A percentile compares a stretch with the other conserved stretches of the same genome.
Conservation (phyloP, 2,113 vertebrate species). For the Pygoscelis adeliae region DNA sequence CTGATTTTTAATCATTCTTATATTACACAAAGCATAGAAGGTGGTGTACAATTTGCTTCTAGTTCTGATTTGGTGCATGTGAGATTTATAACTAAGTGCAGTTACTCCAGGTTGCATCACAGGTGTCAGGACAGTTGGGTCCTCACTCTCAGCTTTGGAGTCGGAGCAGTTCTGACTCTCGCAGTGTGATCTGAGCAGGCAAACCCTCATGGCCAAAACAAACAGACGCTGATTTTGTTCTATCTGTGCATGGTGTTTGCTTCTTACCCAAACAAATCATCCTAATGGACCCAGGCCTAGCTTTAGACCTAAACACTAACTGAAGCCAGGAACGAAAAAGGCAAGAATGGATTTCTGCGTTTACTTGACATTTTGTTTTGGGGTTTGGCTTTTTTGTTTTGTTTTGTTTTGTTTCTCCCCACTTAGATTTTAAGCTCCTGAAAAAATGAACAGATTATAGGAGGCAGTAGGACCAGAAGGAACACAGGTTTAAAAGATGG, state of each 20-base stretch:
- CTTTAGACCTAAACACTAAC: not conserved
- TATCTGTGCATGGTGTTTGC: not conserved
- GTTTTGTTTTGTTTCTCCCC: not conserved
- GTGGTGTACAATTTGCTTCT: not conserved
- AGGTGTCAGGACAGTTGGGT: not conserved
- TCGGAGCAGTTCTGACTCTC: not conserved
- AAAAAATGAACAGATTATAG: not conserved
- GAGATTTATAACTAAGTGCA: not conserved
- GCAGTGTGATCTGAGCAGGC: not conserved
- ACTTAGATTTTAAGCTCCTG: not conserved
- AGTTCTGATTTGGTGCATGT: not conserved
- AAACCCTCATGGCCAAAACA: not conserved
- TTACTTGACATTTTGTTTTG: not conserved
- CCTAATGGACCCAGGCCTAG: not conserved
- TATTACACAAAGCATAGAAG: not conserved
- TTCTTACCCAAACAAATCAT: not conserved
- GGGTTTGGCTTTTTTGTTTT: not conserved
- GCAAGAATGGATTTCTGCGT: not conserved
- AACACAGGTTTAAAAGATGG: not conserved
- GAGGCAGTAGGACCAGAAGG: not conserved
- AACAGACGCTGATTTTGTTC: not conserved
- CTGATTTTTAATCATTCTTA: not conserved
- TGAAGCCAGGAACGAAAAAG: not conserved
- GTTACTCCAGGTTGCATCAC: not conserved
- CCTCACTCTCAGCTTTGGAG: fast-evolving